Conservation (phyloP, 1,140 invertebrate species). For the Dermatophagoides farinae region DNA sequence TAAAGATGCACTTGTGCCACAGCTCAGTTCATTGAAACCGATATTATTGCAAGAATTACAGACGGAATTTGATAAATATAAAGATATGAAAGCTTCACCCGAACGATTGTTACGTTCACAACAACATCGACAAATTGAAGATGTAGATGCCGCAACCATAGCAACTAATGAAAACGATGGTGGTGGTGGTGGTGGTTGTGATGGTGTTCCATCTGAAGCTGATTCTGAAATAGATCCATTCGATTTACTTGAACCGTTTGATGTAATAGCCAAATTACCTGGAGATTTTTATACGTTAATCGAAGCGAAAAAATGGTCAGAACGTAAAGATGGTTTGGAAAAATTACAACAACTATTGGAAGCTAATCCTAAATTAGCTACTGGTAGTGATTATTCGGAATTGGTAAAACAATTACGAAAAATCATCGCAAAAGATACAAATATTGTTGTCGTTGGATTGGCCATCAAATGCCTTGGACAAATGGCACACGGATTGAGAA, state of each 20-base stretch:
- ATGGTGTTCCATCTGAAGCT: slow-evolving; percentile 22
- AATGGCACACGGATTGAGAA: slow-evolving; percentile 65
- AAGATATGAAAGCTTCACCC: slow-evolving; percentile 43
- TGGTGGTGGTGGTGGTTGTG: slow-evolving; percentile 7
- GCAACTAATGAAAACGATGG: slow-evolving; percentile 21
- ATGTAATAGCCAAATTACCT: slow-evolving; percentile 73
- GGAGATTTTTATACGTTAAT: slow-evolving; percentile 79
- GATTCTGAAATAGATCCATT: slow-evolving; percentile 62
- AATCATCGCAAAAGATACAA: slow-evolving; percentile 72
- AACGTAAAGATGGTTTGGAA: slow-evolving; percentile 76
- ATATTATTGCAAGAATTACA: slow-evolving; percentile 68
- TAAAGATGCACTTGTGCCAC: slow-evolving; percentile 60
- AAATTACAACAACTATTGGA: slow-evolving; percentile 47
- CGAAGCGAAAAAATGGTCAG: slow-evolving; percentile 93
- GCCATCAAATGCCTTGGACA: slow-evolving; percentile 63
- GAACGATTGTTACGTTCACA: slow-evolving; percentile 67
- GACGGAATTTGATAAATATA: slow-evolving; percentile 58
- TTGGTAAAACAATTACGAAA: slow-evolving; percentile 69
- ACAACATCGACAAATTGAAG: slow-evolving; percentile 41
- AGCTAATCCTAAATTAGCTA: slow-evolving; percentile 60
- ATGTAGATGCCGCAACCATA: slow-evolving; percentile 30
- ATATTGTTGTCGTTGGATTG: slow-evolving; percentile 73
- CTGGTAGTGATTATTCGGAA: slow-evolving; percentile 68
- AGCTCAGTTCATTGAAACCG: slow-evolving; percentile 62
- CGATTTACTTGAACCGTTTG: slow-evolving; percentile 71